Percentiles rank a stretch among this genome's conserved stretches.
These are phyloP conservation scores for Athetis lepigone DNA, from an alignment of 2,888 invertebrate species.

Conservation along the genomic window DNA sequence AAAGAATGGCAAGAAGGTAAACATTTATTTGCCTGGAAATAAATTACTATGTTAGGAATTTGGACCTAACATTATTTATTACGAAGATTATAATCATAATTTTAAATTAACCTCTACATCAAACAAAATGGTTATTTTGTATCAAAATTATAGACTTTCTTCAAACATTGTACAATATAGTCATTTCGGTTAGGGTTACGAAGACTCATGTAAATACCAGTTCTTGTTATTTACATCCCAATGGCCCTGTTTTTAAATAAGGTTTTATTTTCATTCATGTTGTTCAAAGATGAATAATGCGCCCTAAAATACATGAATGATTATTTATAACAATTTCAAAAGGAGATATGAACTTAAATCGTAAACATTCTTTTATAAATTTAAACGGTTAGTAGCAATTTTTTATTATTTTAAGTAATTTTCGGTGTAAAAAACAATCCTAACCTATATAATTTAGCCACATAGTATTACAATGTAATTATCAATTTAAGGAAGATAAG, in stretches of 20 bases:
- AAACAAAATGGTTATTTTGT: no score
- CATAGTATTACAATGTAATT: constrained; percentile 9
- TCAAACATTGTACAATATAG: background rate
- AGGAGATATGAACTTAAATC: background rate
- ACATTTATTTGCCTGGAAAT: no score
- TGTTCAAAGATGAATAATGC: background rate
- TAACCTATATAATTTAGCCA: background rate
- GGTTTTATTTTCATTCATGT: background rate
- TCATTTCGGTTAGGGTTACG: background rate
- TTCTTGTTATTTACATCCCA: constrained; percentile 5
- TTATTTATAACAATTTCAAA: background rate
- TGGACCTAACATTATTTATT: no score
- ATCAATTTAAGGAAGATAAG: constrained; percentile 32
- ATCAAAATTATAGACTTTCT: no score
- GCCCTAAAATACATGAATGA: background rate
- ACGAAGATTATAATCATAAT: no score
- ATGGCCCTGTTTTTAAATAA: background rate
- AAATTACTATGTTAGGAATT: no score
- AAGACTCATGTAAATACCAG: background rate
- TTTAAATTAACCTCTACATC: no score
- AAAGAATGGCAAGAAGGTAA: no score
- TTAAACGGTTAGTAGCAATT: no score
- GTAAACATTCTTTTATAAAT: no score
- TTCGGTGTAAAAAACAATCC: background rate
- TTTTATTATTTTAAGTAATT: background rate